These are phyloP conservation scores for Phlogophora meticulosa DNA, from an alignment of 2,888 invertebrate species.

Conservation along the genomic window DNA sequence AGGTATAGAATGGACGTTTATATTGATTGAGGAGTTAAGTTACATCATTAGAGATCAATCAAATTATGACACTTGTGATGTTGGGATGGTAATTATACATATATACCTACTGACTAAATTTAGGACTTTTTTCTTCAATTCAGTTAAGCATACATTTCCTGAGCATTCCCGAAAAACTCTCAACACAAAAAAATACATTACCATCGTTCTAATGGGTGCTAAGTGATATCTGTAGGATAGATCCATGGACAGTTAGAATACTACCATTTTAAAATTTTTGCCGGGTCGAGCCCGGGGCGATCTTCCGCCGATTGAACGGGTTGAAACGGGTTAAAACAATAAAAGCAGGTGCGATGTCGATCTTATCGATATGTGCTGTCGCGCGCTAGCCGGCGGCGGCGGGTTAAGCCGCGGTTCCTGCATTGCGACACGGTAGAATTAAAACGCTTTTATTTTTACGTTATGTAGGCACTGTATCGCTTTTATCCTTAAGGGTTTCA, in stretches of 20 bases:
- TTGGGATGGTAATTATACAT: too few relatives aligned
- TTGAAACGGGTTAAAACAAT: conserved; percentile 80
- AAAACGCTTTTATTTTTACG: conserved; percentile 64
- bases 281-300: conserved; percentile 64
- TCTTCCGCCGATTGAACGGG: conserved; percentile 71
- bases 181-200: conserved; percentile 24
- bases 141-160: background rate
- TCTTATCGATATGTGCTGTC: conserved; percentile 87
- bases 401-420: conserved; percentile 75
- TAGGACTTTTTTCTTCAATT: background rate
- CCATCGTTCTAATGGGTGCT: conserved; percentile 53
- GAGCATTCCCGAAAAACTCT: conserved; percentile 34
- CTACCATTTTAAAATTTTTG: conserved; percentile 82
- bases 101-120: too few relatives aligned
- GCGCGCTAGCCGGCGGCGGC: conserved; percentile 77
- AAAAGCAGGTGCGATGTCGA: conserved; percentile 79
- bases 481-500: conserved; percentile 47
- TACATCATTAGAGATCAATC: background rate
- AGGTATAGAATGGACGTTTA: background rate
- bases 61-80: background rate
- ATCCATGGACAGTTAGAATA: conserved; percentile 68
- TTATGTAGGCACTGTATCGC: conserved; percentile 43
- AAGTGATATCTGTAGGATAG: conserved; percentile 63
- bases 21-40: background rate
- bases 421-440: conserved; percentile 67